Base-by-base conservation (phyloP, 2,113 vertebrate genomes). In the Ciconia stormi region DNA sequence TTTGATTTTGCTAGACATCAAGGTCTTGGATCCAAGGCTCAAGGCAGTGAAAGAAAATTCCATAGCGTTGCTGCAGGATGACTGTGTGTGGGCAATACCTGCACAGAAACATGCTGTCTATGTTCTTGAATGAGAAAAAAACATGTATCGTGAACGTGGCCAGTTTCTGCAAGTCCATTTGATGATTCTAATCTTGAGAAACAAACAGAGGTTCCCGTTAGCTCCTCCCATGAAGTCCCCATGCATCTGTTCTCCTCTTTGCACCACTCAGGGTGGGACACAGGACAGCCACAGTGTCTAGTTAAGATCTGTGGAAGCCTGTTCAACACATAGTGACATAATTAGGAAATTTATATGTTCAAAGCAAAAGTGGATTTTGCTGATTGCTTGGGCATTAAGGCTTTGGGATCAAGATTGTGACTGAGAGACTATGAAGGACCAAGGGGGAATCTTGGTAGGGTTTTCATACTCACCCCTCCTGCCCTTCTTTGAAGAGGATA, bases 51-150 rank as follows among this genome's bases (percentile, higher is more conserved):
- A 15, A 42, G 88, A 46, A 77, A 26, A 7, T 86, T 77, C 36
- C 27, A 6, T 29, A n/a, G 19, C 5, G 0, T 13, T 20, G 46
- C 63, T 92, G 49, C 71, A 86, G 29, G 49, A 29, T 62, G 58
- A 27, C 46, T 77, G 26, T 65, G 62, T 4, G 2, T 16, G 34
- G 53, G 34, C 27, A 69, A 15, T 21, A 42, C 23, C 76, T 61
- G 13, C 36, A 29, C 38, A 72, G 40, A 59, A 56, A 34, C 11
- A 0, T 3, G 2, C 7, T 56, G 6, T 20, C 4, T 25, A 0
- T 52, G 40, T 58, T 49, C 59, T 83, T 49, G 8, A 66, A 36
- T 26, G 46, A 77, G 53, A 21, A 76, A 80, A 69, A 70, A 47
- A 18, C 4, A 6, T 5, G 1, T 22, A 5, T 7, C 2, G 2